A percentile compares a stretch with the other conserved stretches of the same genome.
phyloP scores from a whole-genome alignment of 1,140 invertebrate genomes.

The Drosophila carrolli region DNA sequence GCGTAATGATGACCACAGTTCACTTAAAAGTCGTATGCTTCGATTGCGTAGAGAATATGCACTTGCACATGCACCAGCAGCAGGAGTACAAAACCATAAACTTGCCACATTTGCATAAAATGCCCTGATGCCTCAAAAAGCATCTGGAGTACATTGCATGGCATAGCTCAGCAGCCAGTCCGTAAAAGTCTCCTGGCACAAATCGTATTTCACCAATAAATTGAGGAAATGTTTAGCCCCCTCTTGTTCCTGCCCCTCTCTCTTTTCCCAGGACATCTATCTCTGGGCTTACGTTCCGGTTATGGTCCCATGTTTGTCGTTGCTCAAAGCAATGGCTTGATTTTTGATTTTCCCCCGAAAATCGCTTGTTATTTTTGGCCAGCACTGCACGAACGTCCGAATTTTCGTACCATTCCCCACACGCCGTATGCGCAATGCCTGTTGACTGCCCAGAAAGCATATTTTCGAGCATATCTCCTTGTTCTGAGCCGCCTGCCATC shows the following conservation, averaged over 20 bases:
- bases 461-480: constrained; percentile 33
- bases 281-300: constrained; percentile 9
- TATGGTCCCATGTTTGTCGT: constrained; percentile 39
- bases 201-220: constrained; percentile 78
- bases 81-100: constrained; percentile 55
- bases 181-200: constrained; percentile 62
- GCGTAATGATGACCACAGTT: constrained; percentile 59
- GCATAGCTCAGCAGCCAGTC: constrained; percentile 40
- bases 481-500: constrained; percentile 17
- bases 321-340: constrained; percentile 62
- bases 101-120: constrained; percentile 79
- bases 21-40: constrained; percentile 67
- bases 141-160: constrained; percentile 25
- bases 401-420: constrained; percentile 12
- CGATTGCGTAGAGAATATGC: constrained; percentile 37
- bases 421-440: constrained; percentile 37
- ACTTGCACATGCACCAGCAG: constrained; percentile 18
- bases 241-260: neutral
- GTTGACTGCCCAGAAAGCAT: constrained; percentile 29
- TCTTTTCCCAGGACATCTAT: constrained; percentile 13
- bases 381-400: constrained; percentile 9
- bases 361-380: constrained; percentile 48
- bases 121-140: constrained; percentile 69
- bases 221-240: constrained; percentile 70
- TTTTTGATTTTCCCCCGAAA: constrained; percentile 60